Conservation (phyloP, 2,888 invertebrate species). For the Patella depressa region DNA sequence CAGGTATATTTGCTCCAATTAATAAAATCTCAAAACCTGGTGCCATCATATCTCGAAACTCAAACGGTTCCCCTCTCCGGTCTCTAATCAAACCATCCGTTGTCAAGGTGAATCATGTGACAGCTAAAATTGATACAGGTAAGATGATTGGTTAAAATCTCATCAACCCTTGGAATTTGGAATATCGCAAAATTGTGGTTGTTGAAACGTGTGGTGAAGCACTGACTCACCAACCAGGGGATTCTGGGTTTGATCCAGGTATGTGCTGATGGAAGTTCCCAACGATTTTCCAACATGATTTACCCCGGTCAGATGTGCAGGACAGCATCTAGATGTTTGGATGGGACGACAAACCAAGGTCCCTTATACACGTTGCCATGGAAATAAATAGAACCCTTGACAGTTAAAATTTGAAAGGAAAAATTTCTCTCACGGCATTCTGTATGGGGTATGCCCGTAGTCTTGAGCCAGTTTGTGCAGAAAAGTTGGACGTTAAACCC, state of each 20-base stretch:
- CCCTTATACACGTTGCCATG: too few relatives aligned
- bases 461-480: too few relatives aligned
- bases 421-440: too few relatives aligned
- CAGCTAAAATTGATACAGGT: conserved; percentile 73
- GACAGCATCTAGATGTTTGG: too few relatives aligned
- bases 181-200: background rate
- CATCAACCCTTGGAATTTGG: background rate
- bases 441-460: too few relatives aligned
- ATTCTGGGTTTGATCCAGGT: background rate
- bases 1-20: conserved; percentile 73
- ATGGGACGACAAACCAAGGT: too few relatives aligned
- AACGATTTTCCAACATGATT: too few relatives aligned
- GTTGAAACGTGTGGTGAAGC: background rate
- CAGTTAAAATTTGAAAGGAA: too few relatives aligned
- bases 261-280: background rate
- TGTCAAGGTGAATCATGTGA: conserved; percentile 71
- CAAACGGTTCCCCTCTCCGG: conserved; percentile 40
- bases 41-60: conserved; percentile 38
- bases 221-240: background rate
- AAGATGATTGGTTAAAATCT: conserved; percentile 11
- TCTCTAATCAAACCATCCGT: conserved; percentile 42
- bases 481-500: too few relatives aligned
- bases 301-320: too few relatives aligned
- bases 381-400: too few relatives aligned
- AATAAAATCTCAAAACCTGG: conserved; percentile 71